Evolutionary conservation across 2,888 invertebrate genomes (phyloP).

Genomic region (Clostera curtula): DNA sequence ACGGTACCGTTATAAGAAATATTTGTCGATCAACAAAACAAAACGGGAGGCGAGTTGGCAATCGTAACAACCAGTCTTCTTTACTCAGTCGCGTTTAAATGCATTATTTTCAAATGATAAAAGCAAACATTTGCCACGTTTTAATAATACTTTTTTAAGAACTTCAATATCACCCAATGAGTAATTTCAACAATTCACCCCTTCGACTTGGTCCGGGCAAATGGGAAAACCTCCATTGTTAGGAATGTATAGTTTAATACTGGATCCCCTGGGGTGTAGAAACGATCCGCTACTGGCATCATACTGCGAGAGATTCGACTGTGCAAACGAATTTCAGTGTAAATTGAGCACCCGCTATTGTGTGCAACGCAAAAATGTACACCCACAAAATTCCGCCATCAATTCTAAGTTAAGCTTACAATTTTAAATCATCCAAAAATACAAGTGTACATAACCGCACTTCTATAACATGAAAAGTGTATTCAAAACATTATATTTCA

Average conservation of each 20-base stretch:
- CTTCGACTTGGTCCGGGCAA: constrained; percentile 44
- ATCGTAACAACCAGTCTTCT: constrained; percentile 60
- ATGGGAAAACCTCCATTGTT: constrained; percentile 52
- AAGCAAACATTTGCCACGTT: constrained; percentile 51
- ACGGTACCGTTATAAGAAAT: constrained; percentile 5
- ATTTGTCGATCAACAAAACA: background rate
- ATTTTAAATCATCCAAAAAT: no score
- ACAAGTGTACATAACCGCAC: constrained; percentile 20
- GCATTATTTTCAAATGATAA: constrained; percentile 39
- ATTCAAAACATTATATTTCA: constrained; percentile 28
- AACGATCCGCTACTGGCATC: constrained; percentile 15
- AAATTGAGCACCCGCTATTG: constrained; percentile 29
- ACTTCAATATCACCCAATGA: constrained; percentile 68
- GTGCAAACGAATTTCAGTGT: constrained; percentile 31
- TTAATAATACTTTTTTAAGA: constrained; percentile 52
- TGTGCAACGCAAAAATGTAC: constrained; percentile 15
- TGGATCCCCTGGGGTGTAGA: constrained; percentile 35
- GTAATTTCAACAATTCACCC: constrained; percentile 44
- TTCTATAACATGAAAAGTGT: constrained; percentile 24
- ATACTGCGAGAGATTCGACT: constrained; percentile 32
- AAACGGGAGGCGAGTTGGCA: constrained; percentile 30
- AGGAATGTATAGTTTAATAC: constrained; percentile 71
- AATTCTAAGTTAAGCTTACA: no score
- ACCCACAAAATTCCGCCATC: constrained; percentile 5
- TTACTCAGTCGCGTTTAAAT: constrained; percentile 56